Conservation (phyloP, 1,140 invertebrate species). For the Caenorhabditis elegans region WBcel235 BX284604.4:5945001-5945500, state of each 20-base stretch:
- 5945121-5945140: slow-evolving; percentile 49
- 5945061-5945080: too few relatives aligned
- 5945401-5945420: too few relatives aligned
- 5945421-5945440: too few relatives aligned
- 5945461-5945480: too few relatives aligned
- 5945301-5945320: slow-evolving; percentile 55
- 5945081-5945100: slow-evolving; percentile 57
- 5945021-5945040: slow-evolving; percentile 53
- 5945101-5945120: slow-evolving; percentile 58
- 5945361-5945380: too few relatives aligned
- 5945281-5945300: slow-evolving; percentile 53
- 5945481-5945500: too few relatives aligned
- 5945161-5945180: slow-evolving; percentile 64
- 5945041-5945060: too few relatives aligned
- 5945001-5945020: slow-evolving; percentile 55
- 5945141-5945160: slow-evolving; percentile 62
- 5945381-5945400: too few relatives aligned
- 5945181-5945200: slow-evolving; percentile 70
- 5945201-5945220: slow-evolving; percentile 69
- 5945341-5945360: neutral
- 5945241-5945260: slow-evolving; percentile 36
- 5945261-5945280: slow-evolving; percentile 47
- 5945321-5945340: slow-evolving; percentile 2
- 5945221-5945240: slow-evolving; percentile 65
- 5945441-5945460: too few relatives aligned